Conservation (phyloP, 2,113 vertebrate species). For the Sciurus niger region DNA sequence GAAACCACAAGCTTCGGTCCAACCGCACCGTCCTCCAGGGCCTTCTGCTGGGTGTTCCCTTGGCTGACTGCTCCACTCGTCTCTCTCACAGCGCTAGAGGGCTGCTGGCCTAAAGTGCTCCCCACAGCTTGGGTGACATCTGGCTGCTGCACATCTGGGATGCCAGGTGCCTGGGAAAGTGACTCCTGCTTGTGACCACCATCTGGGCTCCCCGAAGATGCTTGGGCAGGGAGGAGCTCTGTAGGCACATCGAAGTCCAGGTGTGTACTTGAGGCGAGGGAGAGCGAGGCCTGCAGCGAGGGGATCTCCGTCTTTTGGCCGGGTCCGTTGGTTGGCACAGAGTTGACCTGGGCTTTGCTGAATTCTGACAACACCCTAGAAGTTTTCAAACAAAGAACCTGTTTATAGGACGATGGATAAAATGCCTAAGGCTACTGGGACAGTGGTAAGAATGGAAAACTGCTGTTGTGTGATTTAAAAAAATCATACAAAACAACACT, state of each 20-base stretch:
- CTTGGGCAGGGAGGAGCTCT: background rate
- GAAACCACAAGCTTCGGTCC: slow-evolving; percentile 83
- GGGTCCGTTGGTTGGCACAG: background rate
- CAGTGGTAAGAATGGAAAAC: background rate
- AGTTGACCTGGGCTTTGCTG: slow-evolving; percentile 85
- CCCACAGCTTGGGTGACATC: rapidly evolving
- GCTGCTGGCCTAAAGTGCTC: rapidly evolving
- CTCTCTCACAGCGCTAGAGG: background rate
- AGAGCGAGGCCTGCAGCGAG: background rate
- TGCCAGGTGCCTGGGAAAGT: background rate
- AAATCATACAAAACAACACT: background rate
- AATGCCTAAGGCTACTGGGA: background rate
- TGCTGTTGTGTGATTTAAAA: background rate
- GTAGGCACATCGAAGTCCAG: rapidly evolving
- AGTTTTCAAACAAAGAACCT: slow-evolving; percentile 76
- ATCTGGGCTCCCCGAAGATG: background rate
- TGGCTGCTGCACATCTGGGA: background rate
- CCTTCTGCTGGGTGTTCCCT: rapidly evolving
- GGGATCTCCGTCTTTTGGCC: background rate
- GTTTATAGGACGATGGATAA: slow-evolving; percentile 41
- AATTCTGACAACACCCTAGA: slow-evolving; percentile 87
- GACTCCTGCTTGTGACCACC: background rate
- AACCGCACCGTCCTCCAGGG: background rate
- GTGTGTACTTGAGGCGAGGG: rapidly evolving
- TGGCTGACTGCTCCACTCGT: rapidly evolving